Conservation (phyloP, 1,140 invertebrate genomes). For the Drosophila guanche region DNA sequence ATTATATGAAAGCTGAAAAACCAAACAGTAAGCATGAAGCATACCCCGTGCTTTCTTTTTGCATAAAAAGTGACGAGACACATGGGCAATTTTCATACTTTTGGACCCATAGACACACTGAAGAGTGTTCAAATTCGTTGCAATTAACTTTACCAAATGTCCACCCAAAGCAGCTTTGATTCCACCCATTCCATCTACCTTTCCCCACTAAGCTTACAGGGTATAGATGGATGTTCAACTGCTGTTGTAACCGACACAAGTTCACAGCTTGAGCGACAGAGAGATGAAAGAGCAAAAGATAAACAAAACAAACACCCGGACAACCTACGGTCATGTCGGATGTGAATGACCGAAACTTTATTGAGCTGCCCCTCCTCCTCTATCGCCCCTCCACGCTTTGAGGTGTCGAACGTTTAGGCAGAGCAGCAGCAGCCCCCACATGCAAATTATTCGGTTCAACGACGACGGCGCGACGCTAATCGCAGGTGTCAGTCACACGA, state of each 20-base stretch:
- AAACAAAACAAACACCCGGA: constrained; percentile 35
- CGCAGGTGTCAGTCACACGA: constrained; percentile 77
- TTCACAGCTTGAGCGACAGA: constrained; percentile 35
- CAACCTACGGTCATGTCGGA: constrained; percentile 59
- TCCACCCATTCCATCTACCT: too few species aligned
- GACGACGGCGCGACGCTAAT: constrained; percentile 52
- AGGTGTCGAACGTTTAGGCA: constrained; percentile 57
- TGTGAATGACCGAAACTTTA: constrained; percentile 64
- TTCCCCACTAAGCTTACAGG: too few species aligned
- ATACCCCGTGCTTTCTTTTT: neutral
- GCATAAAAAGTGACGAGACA: neutral
- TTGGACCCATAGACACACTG: too few species aligned
- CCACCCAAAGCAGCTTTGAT: too few species aligned
- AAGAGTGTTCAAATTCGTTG: too few species aligned
- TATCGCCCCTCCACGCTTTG: neutral
- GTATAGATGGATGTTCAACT: constrained; percentile 21
- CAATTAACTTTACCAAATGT: too few species aligned
- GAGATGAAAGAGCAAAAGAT: constrained; percentile 40
- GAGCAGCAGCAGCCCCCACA: constrained; percentile 33
- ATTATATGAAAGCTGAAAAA: constrained; percentile 17
- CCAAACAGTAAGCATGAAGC: too few species aligned
- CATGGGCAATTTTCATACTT: too few species aligned
- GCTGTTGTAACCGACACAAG: constrained; percentile 61
- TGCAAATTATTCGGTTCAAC: constrained; percentile 76
- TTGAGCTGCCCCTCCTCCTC: neutral